Evolutionary conservation across 1,140 invertebrate species (phyloP).

Genomic region (Rhynchophorus ferrugineus): DNA sequence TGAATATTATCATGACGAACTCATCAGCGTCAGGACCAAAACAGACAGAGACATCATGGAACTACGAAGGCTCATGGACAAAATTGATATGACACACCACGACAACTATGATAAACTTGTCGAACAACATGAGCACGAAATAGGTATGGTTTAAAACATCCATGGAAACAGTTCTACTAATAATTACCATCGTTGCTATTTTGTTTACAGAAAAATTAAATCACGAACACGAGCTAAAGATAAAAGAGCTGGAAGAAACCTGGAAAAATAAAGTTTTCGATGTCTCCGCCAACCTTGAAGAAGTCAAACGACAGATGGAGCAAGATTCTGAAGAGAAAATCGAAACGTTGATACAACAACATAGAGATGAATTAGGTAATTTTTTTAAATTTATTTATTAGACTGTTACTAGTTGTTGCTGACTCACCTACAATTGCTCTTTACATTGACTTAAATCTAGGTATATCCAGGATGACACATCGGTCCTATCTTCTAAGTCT

Average conservation of each 20-base stretch:
- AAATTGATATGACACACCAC: conserved; percentile 47
- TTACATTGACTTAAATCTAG: too few species aligned
- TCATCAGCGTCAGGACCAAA: conserved; percentile 46
- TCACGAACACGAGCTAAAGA: conserved; percentile 37
- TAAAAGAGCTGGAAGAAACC: conserved; percentile 39
- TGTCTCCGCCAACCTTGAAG: conserved; percentile 40
- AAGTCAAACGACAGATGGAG: conserved; percentile 45
- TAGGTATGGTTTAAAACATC: conserved; percentile 42
- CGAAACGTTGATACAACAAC: conserved; percentile 38
- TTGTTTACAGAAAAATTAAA: conserved; percentile 36
- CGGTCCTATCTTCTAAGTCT: too few species aligned
- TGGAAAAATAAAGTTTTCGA: conserved; percentile 40
- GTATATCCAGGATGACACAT: too few species aligned
- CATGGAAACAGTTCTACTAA: background rate
- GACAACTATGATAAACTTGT: conserved; percentile 51
- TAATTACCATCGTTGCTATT: background rate
- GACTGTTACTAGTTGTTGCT: too few species aligned
- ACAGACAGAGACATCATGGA: conserved; percentile 49
- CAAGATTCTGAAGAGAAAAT: conserved; percentile 41
- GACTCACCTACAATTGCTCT: too few species aligned
- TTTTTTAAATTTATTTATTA: background rate
- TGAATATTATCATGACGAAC: conserved; percentile 47
- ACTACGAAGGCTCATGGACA: conserved; percentile 48
- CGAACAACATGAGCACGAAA: conserved; percentile 48
- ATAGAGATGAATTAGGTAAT: conserved; percentile 42